phyloP scores from a whole-genome alignment of 2,888 invertebrate genomes.

The Cerastis leucographa region DNA sequence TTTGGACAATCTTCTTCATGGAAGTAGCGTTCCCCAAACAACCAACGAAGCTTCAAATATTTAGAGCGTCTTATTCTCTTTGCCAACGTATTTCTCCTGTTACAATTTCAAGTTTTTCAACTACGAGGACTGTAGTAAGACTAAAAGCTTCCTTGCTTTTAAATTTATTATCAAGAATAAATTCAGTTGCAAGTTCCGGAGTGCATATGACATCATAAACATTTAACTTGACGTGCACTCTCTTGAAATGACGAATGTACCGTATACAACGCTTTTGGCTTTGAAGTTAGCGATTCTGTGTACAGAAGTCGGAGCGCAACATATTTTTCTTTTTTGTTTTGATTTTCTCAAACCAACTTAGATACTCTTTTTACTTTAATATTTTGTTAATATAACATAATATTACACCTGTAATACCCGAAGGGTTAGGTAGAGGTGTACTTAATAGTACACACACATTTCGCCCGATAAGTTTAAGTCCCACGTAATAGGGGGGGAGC shows the following conservation, averaged over 20 bases:
- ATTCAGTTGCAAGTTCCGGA: conserved; percentile 38
- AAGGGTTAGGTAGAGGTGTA: neutral
- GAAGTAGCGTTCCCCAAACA: conserved; percentile 7
- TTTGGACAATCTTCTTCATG: conserved; percentile 39
- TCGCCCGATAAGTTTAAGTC: neutral
- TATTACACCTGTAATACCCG: neutral
- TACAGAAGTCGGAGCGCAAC: neutral
- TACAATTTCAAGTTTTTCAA: conserved; percentile 1
- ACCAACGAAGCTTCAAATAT: conserved; percentile 30
- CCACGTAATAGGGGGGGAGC: neutral
- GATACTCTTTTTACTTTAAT: neutral
- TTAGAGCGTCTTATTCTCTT: conserved; percentile 28
- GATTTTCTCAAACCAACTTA: neutral
- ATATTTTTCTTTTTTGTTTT: neutral
- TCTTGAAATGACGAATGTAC: conserved; percentile 40
- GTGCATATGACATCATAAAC: conserved; percentile 58
- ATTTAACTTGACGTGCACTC: conserved; percentile 56
- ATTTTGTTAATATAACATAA: neutral
- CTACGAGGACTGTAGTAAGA: neutral
- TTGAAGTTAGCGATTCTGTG: neutral
- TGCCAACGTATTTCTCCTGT: neutral
- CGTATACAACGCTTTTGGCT: conserved; percentile 7
- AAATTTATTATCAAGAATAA: conserved; percentile 52
- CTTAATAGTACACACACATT: neutral
- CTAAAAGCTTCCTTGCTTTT: conserved; percentile 37